Evolutionary conservation across 2,888 invertebrate genomes (phyloP).

Genomic region (Bimastos eiseni): DNA sequence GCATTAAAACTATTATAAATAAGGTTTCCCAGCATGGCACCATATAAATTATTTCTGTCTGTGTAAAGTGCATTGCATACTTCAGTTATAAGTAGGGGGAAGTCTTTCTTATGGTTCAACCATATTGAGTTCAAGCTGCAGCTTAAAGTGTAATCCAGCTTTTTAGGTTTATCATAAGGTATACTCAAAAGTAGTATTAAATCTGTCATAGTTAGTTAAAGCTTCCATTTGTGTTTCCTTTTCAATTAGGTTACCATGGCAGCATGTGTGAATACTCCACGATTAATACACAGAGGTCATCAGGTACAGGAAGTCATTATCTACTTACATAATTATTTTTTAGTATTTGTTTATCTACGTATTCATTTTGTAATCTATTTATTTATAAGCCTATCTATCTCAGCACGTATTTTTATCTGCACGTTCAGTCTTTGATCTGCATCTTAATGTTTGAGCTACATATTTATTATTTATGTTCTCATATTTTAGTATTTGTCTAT

Average conservation of each 20-base stretch:
- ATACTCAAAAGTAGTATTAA: background rate
- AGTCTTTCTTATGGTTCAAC: background rate
- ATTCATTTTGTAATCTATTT: too few species aligned
- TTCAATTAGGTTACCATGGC: conserved; percentile 3
- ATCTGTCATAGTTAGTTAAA: background rate
- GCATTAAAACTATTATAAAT: too few species aligned
- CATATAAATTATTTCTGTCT: background rate
- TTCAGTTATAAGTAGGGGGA: background rate
- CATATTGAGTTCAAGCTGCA: background rate
- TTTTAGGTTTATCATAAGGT: background rate
- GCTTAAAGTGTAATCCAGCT: too few species aligned
- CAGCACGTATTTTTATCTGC: background rate
- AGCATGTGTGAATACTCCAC: background rate
- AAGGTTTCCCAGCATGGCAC: too few species aligned
- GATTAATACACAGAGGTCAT: background rate
- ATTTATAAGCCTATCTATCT: too few species aligned
- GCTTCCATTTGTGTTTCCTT: background rate
- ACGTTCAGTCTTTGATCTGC: background rate
- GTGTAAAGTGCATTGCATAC: background rate
- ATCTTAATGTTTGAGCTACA: background rate
- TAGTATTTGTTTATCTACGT: too few species aligned
- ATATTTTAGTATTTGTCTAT: background rate
- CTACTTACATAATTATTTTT: too few species aligned
- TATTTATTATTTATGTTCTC: background rate
- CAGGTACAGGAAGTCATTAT: background rate